Base-by-base conservation (phyloP, 2,888 invertebrate genomes). In the Baronia brevicornis region DNA sequence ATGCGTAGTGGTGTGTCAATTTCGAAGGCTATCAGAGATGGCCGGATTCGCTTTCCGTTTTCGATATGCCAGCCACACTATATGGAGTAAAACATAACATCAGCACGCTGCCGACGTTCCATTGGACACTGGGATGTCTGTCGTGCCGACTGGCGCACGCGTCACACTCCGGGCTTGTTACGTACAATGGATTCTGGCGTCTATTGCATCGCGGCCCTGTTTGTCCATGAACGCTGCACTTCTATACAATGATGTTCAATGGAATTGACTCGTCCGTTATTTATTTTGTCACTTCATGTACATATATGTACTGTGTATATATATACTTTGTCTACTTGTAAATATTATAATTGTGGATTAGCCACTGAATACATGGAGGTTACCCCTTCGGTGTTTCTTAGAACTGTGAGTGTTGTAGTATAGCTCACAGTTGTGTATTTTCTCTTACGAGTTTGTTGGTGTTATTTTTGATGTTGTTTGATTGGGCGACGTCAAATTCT, bases 21-120 rank as follows among this genome's bases (percentile, higher is more conserved):
- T 84, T 82, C 79, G 80, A 79, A 79, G 67, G 62, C 82, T 82
- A 79, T 84, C 82, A 74, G 80, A 67, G 64, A 55, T 65, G 63
- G 59, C 62, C 60, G 50, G 51, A 55, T 45, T 33, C 33, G 39
- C 33, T 48, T 45, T 47, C 29, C 28, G 28, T 39, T 34, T 30
- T 14, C 13, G 18, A 32, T 28, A 14, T n/a, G n/a, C 3, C 3
- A 12, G n/a, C 3, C 3, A 12, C 19, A 15, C 7, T 11, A 5
- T 19, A 17, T 7, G 3, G 15, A 29, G 29, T 19, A 8, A n/a
- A 8, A 6, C 4, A 10, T 24, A n/a, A n/a, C n/a, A n/a, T n/a
- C n/a, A n/a, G n/a, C n/a, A n/a, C n/a, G n/a, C n/a, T n/a, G n/a
- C n/a, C n/a, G n/a, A n/a, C n/a, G n/a, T n/a, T n/a, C n/a, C n/a